Evolutionary conservation across 92 coral and sea anemone genomes (phyloP).

Genomic region (Porites lobata): DNA sequence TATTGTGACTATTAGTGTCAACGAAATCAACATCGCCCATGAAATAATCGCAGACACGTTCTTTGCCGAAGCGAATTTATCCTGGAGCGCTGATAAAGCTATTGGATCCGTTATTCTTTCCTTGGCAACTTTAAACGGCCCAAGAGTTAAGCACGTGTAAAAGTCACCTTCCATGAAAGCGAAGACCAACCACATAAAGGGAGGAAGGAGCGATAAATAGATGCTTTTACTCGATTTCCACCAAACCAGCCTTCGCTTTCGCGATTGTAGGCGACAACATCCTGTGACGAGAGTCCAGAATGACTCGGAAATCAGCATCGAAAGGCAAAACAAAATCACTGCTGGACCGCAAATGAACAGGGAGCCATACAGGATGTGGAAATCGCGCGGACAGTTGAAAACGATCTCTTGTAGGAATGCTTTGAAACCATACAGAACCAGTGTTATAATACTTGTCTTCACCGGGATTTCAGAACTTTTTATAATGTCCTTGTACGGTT

Average conservation of each 20-base stretch:
- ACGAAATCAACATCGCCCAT: constrained; percentile 27
- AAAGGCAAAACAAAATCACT: constrained; percentile 45
- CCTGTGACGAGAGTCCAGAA: constrained; percentile 71
- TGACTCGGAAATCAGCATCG: constrained; percentile 58
- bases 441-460: constrained; percentile 36
- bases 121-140: constrained; percentile 32
- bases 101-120: background rate
- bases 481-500: constrained; percentile 17
- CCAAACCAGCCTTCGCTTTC: constrained; percentile 43
- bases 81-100: constrained; percentile 4
- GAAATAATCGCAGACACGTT: constrained; percentile 41
- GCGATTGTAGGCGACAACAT: constrained; percentile 34
- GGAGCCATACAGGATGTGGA: constrained; percentile 48
- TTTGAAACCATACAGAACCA: constrained; percentile 45
- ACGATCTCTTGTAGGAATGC: constrained; percentile 35
- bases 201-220: constrained; percentile 27
- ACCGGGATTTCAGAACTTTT: constrained; percentile 32
- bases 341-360: constrained; percentile 67
- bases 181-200: constrained; percentile 55
- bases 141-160: constrained; percentile 58
- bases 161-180: constrained; percentile 66
- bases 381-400: constrained; percentile 56
- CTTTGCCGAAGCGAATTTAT: constrained; percentile 30
- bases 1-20: constrained; percentile 29
- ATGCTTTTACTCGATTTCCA: constrained; percentile 47